Conservation (phyloP, 2,888 invertebrate species). For the Sinopyrophorus schimmeli region DNA sequence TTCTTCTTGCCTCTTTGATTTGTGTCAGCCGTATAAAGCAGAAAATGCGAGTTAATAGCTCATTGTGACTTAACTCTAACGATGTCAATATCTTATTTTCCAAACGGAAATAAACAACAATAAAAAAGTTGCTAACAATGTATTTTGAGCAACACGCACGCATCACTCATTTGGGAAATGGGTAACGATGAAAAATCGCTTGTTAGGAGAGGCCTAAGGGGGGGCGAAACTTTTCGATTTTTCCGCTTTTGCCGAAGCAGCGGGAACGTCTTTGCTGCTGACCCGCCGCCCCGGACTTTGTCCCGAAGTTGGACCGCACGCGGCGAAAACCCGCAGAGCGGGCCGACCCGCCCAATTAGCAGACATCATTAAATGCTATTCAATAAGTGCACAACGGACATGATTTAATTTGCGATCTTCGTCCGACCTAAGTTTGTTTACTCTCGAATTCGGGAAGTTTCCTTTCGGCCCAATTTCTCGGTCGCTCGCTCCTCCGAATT, state of each 20-base stretch:
- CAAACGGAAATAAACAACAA: constrained; percentile 13
- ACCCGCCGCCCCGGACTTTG: no score
- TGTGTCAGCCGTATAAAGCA: constrained; percentile 3
- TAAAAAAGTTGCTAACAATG: constrained; percentile 12
- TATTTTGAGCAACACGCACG: constrained; percentile 12
- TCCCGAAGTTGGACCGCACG: constrained; percentile 15
- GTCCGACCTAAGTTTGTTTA: constrained; percentile 14
- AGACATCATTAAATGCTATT: constrained; percentile 44
- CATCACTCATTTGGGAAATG: constrained; percentile 11
- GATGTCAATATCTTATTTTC: constrained; percentile 15
- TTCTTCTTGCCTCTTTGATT: background rate
- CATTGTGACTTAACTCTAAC: constrained; percentile 13
- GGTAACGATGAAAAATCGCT: constrained; percentile 19
- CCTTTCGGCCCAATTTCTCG: background rate
- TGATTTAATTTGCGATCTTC: constrained; percentile 17
- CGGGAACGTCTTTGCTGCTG: constrained; percentile 6
- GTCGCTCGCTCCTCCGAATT: background rate
- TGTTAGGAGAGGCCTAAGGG: constrained; percentile 6
- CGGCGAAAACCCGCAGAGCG: constrained; percentile 17
- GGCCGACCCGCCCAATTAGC: constrained; percentile 37
- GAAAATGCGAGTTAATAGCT: constrained; percentile 13
- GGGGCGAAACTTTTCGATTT: constrained; percentile 17
- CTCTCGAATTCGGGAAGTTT: constrained; percentile 8
- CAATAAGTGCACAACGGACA: constrained; percentile 38
- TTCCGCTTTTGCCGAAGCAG: constrained; percentile 10